phyloP scores from a whole-genome alignment of 2,888 invertebrate genomes.

The Thymelicus acteon region DNA sequence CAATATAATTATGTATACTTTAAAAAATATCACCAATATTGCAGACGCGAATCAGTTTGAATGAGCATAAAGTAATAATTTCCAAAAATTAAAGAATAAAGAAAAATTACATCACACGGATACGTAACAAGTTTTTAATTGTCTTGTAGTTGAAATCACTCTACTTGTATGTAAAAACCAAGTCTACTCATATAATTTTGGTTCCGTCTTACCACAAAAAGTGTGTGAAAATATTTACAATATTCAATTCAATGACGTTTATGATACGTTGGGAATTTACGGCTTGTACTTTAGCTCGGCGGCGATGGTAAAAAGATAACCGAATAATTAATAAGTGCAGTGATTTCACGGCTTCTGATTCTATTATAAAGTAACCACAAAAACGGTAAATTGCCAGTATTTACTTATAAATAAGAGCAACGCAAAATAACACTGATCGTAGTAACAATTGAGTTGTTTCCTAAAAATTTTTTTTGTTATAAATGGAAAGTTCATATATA shows the following conservation, averaged over 20 bases:
- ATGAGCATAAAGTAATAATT: too few relatives aligned
- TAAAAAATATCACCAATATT: too few relatives aligned
- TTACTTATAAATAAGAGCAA: neutral
- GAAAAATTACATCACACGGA: too few relatives aligned
- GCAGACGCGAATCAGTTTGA: too few relatives aligned
- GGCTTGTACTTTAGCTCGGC: conserved; percentile 9
- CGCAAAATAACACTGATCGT: neutral
- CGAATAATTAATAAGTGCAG: conserved; percentile 25
- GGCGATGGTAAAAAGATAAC: conserved; percentile 18
- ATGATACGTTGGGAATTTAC: conserved; percentile 31
- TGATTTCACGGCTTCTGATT: conserved; percentile 25
- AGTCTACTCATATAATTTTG: neutral
- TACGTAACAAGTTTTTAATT: too few relatives aligned
- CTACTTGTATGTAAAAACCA: neutral
- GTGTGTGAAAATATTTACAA: conserved; percentile 21
- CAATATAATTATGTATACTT: too few relatives aligned
- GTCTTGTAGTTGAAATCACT: neutral
- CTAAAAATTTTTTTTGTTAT: too few relatives aligned
- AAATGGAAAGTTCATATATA: too few relatives aligned
- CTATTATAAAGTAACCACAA: conserved; percentile 5
- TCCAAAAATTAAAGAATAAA: too few relatives aligned
- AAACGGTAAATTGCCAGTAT: conserved; percentile 4
- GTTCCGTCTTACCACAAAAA: conserved; percentile 7
- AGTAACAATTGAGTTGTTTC: too few relatives aligned
- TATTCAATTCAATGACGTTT: conserved; percentile 10